Evolutionary conservation across 2,113 vertebrate genomes (phyloP).

Genomic region (Herpailurus yagouaroundi): DNA sequence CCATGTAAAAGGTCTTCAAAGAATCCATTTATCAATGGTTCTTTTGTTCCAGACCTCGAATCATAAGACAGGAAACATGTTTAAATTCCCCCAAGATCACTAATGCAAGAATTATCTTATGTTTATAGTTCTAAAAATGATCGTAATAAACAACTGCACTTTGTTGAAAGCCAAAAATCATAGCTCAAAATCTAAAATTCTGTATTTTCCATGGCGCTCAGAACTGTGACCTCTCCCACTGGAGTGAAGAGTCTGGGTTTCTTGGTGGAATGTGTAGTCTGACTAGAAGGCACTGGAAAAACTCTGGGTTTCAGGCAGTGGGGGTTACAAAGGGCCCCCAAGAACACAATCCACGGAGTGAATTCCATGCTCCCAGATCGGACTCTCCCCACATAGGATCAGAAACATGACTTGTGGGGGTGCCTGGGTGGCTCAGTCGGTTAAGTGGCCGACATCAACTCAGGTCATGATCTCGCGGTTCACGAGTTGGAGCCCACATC

Average conservation of each 20-base stretch:
- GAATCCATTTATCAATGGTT: constrained; percentile 51
- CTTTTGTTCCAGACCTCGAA: constrained; percentile 58
- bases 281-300: background rate
- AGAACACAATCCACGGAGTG: background rate
- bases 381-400: background rate
- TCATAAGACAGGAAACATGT: constrained; percentile 74
- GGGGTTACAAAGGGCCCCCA: too few species aligned
- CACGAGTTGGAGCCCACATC: too few species aligned
- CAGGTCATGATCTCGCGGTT: too few species aligned
- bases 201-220: background rate
- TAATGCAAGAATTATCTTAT: constrained; percentile 57
- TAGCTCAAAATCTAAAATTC: constrained; percentile 30
- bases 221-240: background rate
- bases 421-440: too few species aligned
- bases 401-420: background rate
- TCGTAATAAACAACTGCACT: constrained; percentile 54
- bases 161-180: constrained; percentile 46
- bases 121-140: constrained; percentile 71
- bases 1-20: constrained; percentile 58
- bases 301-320: background rate
- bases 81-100: constrained; percentile 53
- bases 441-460: too few species aligned
- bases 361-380: background rate
- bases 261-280: background rate
- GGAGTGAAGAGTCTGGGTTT: background rate